Percentiles rank a stretch among this genome's conserved stretches.
Conservation (phyloP, 2,113 vertebrate genomes). For the Talpa occidentalis region DNA sequence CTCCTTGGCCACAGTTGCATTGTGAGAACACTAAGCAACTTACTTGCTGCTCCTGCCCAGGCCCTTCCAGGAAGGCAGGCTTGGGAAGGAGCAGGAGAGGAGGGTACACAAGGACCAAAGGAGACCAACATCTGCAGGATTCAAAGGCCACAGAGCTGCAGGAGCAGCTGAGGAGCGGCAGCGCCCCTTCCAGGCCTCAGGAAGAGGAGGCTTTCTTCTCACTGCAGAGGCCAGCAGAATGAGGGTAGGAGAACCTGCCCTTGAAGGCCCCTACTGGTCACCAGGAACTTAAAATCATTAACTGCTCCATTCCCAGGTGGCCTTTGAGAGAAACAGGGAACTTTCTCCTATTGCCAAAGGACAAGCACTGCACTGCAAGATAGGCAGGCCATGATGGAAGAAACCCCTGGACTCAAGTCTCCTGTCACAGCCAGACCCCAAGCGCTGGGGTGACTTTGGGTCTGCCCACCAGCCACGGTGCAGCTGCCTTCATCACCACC, state of each 20-base stretch:
- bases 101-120: neutral
- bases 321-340: neutral
- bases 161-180: neutral
- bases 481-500: neutral
- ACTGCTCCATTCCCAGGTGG: neutral
- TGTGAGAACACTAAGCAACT: neutral
- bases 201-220: neutral
- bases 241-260: neutral
- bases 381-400: neutral
- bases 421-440: neutral
- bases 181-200: neutral
- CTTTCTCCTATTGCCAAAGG: neutral
- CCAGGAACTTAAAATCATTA: too few species aligned
- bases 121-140: conserved; percentile 4
- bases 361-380: neutral
- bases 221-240: neutral
- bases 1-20: neutral
- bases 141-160: neutral
- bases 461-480: neutral
- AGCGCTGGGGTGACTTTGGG: neutral
- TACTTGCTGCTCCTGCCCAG: neutral
- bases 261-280: neutral
- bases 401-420: neutral
- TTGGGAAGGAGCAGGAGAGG: neutral
- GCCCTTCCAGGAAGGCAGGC: neutral